Percentiles rank a stretch among this genome's conserved stretches.
These are phyloP conservation scores for Andrena marginata DNA, from an alignment of 2,888 invertebrate species.

Conservation along the genomic window DNA sequence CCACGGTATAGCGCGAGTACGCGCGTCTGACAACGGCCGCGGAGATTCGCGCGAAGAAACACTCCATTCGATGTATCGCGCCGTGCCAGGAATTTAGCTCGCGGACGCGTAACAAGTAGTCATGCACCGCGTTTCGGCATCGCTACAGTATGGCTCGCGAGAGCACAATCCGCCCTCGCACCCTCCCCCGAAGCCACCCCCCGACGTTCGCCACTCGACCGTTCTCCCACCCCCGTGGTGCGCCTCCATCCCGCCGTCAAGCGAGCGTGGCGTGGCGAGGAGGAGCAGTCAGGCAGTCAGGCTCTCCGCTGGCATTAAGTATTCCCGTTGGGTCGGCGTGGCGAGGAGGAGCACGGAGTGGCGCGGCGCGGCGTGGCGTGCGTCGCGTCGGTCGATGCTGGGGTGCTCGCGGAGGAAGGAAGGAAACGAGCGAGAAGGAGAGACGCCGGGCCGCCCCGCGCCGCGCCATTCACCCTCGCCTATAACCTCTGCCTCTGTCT, in stretches of 20 bases:
- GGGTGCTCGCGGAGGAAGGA: constrained; percentile 69
- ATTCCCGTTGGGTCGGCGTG: constrained; percentile 81
- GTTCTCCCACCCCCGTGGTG: constrained; percentile 52
- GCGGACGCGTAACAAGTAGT: constrained; percentile 77
- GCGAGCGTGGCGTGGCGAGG: constrained; percentile 80
- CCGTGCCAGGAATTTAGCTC: constrained; percentile 56
- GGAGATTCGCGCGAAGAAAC: constrained; percentile 30
- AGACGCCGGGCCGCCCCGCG: constrained; percentile 17
- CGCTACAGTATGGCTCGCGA: constrained; percentile 43
- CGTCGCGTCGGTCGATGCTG: constrained; percentile 82
- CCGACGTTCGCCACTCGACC: constrained; percentile 40
- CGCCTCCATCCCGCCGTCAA: constrained; percentile 78
- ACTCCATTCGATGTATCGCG: constrained; percentile 56
- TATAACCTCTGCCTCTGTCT: background rate
- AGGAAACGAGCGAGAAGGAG: constrained; percentile 66
- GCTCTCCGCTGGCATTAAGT: constrained; percentile 80
- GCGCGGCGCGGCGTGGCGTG: constrained; percentile 65
- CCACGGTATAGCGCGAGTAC: background rate
- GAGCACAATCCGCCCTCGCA: constrained; percentile 40
- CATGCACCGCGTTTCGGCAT: constrained; percentile 66
- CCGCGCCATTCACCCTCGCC: background rate
- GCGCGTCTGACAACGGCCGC: background rate
- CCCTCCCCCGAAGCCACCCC: constrained; percentile 19
- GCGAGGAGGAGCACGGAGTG: constrained; percentile 55
- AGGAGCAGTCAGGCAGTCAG: constrained; percentile 78